These are phyloP conservation scores for Urosaurus nigricauda DNA, from an alignment of 2,797 vertebrate species.

Conservation along the genomic window DNA sequence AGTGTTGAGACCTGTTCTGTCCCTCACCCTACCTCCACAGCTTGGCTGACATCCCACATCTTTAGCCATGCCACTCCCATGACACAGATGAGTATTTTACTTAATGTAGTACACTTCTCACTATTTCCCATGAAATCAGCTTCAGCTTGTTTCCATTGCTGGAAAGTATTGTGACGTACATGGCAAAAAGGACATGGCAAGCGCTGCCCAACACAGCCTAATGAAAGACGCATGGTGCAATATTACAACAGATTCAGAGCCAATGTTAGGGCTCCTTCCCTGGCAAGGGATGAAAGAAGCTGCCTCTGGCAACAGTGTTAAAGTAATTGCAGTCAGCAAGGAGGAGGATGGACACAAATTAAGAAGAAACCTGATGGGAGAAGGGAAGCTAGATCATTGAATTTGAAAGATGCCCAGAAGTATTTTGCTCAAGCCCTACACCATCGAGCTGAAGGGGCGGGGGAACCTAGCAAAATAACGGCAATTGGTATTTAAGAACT, in stretches of 20 bases:
- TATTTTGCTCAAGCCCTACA: not conserved
- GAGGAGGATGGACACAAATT: slow-evolving; percentile 35
- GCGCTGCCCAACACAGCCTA: slow-evolving; percentile 42
- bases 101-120: not conserved
- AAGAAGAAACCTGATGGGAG: slow-evolving; percentile 44
- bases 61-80: not conserved
- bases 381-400: slow-evolving; percentile 31
- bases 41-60: not conserved
- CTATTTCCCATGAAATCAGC: not conserved
- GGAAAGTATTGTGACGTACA: rapidly evolving
- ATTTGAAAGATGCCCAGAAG: slow-evolving; percentile 3
- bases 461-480: not conserved
- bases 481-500: not conserved
- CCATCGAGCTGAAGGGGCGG: not conserved
- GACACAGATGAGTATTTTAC: not conserved
- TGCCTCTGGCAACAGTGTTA: slow-evolving; percentile 60
- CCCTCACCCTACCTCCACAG: not conserved
- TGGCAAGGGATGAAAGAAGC: slow-evolving; percentile 61
- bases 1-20: not conserved
- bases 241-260: not conserved
- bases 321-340: slow-evolving; percentile 50
- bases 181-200: not conserved
- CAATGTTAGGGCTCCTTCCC: not conserved
- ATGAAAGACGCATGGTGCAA: slow-evolving; percentile 20
- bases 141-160: not conserved